Conservation (phyloP, 2,888 invertebrate genomes). For the Cremastinae sp. region DNA sequence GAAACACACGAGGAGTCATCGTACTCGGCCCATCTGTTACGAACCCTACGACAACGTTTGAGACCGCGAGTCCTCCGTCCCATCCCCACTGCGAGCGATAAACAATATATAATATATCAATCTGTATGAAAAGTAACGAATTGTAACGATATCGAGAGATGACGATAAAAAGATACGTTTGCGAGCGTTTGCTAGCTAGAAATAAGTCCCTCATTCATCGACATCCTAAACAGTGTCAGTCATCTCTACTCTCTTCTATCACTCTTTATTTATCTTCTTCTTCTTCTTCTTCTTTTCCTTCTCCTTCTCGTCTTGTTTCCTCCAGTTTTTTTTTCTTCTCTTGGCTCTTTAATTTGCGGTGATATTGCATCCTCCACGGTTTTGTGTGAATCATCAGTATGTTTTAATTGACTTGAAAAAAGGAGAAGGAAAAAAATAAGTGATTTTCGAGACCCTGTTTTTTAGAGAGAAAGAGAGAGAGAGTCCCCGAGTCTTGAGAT, state of each 20-base stretch:
- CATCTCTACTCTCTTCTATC: constrained; percentile 4
- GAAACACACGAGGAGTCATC: constrained; percentile 65
- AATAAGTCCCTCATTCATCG: no score
- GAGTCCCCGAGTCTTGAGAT: no score
- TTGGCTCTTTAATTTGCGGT: no score
- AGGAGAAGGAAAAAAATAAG: neutral
- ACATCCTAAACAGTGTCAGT: no score
- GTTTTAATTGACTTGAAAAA: neutral
- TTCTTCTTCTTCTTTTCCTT: constrained; percentile 3
- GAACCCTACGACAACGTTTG: no score
- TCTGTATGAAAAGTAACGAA: constrained; percentile 55
- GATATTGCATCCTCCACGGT: constrained; percentile 33
- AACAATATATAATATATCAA: no score
- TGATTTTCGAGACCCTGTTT: neutral
- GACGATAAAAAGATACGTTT: neutral
- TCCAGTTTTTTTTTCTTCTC: constrained; percentile 4
- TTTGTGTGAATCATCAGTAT: constrained; percentile 9
- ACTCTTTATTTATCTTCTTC: constrained; percentile 14
- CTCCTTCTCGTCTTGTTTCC: neutral
- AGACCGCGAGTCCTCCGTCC: no score
- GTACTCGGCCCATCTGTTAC: constrained; percentile 49
- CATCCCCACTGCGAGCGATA: no score
- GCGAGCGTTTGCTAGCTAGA: no score
- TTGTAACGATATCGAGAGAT: neutral
- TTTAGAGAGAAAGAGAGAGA: neutral